Conservation (phyloP, 2,888 invertebrate species). For the Eucera pruinosa region DNA sequence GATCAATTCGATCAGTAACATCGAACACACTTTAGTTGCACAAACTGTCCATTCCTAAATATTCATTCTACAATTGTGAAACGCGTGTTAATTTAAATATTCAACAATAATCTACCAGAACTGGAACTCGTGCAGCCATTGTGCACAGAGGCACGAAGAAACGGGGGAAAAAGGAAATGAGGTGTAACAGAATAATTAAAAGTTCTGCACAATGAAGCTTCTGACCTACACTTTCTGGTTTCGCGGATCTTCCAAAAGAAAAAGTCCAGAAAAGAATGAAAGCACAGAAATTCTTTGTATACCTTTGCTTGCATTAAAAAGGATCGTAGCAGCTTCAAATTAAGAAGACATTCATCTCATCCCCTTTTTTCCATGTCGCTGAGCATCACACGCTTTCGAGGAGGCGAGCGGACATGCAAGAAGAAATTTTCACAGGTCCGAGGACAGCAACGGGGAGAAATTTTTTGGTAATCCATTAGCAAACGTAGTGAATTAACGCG, state of each 20-base stretch:
- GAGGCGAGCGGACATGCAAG: slow-evolving; percentile 15
- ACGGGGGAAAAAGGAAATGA: slow-evolving; percentile 18
- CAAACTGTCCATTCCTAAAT: too few species aligned
- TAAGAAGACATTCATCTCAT: slow-evolving; percentile 36
- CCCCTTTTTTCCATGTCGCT: slow-evolving; percentile 25
- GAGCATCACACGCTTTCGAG: neutral
- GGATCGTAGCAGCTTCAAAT: neutral
- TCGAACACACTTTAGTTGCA: too few species aligned
- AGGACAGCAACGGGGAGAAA: slow-evolving; percentile 32
- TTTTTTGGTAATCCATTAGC: slow-evolving; percentile 53
- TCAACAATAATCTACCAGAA: neutral
- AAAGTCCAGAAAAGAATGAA: too few species aligned
- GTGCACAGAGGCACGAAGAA: neutral
- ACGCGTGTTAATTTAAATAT: neutral
- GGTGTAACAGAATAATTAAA: slow-evolving; percentile 31
- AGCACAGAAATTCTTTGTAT: too few species aligned
- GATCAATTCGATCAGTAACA: neutral
- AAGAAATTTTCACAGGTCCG: slow-evolving; percentile 43
- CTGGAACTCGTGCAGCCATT: neutral
- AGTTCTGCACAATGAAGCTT: slow-evolving; percentile 8
- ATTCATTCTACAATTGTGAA: too few species aligned
- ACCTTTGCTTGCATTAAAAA: neutral
- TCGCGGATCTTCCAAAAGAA: too few species aligned
- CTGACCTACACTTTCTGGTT: slow-evolving; percentile 7
- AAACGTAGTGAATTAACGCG: slow-evolving; percentile 51